Evolutionary conservation across 2,888 invertebrate genomes (phyloP).

Genomic region (Notodonta dromedarius): DNA sequence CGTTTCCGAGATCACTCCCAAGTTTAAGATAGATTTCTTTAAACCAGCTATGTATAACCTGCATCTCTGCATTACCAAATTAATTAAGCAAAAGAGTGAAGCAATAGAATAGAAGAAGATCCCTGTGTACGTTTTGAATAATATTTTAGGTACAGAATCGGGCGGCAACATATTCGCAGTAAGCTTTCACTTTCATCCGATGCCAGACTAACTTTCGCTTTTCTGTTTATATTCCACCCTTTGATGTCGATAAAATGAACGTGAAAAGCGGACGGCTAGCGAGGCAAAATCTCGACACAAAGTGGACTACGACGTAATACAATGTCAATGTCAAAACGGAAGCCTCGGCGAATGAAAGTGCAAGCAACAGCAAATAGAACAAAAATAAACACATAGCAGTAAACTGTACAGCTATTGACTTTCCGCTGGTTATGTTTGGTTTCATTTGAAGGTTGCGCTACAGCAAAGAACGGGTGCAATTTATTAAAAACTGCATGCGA

Average conservation of each 20-base stretch:
- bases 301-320: not conserved
- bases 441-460: not conserved
- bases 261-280: not conserved
- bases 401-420: not conserved
- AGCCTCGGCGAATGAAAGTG: not conserved
- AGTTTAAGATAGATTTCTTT: too few relatives aligned
- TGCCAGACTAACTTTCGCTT: slow-evolving; percentile 1
- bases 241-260: not conserved
- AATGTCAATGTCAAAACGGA: not conserved
- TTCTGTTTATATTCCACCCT: not conserved
- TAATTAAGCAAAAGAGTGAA: too few relatives aligned
- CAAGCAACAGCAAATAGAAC: not conserved
- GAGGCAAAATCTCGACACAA: not conserved
- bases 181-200: not conserved
- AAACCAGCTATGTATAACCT: too few relatives aligned
- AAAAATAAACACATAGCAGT: not conserved
- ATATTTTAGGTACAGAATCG: too few relatives aligned
- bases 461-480: not conserved
- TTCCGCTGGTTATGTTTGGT: not conserved
- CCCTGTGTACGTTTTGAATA: too few relatives aligned
- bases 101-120: too few relatives aligned
- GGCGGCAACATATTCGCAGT: too few relatives aligned
- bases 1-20: too few relatives aligned
- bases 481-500: not conserved
- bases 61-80: too few relatives aligned